phyloP scores from a whole-genome alignment of 1,140 invertebrate species.

The Trachymyrmex septentrionalis region DNA sequence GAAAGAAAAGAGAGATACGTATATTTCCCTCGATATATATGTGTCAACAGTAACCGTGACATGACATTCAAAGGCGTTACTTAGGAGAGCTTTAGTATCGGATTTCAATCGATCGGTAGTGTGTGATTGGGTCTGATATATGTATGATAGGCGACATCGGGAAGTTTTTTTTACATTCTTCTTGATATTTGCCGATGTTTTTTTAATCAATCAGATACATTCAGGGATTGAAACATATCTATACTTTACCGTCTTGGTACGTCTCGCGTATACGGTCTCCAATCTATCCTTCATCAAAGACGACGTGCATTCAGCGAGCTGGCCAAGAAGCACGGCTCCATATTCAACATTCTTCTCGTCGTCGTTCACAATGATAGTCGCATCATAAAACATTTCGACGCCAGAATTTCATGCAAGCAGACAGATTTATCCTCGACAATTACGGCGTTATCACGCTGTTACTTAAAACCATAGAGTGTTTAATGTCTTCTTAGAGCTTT shows the following conservation, averaged over 20 bases:
- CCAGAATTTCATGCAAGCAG: background rate
- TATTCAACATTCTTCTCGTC: background rate
- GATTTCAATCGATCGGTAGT: conserved; percentile 12
- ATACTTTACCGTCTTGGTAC: background rate
- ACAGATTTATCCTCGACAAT: background rate
- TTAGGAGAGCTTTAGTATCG: background rate
- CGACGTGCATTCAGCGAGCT: conserved; percentile 1
- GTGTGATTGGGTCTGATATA: background rate
- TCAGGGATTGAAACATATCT: background rate
- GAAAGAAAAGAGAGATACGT: background rate
- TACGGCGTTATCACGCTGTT: background rate
- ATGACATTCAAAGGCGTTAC: conserved; percentile 8
- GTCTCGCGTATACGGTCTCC: background rate
- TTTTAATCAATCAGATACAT: background rate
- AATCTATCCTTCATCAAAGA: conserved; percentile 8
- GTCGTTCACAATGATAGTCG: background rate
- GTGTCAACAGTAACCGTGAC: background rate
- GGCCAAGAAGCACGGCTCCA: conserved; percentile 18
- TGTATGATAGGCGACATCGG: background rate
- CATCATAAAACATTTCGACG: background rate
- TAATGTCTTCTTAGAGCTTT: background rate
- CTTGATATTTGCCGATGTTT: background rate
- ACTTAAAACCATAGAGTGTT: background rate
- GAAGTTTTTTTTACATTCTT: background rate
- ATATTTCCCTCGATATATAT: background rate